Base-by-base conservation (phyloP, 2,113 vertebrate species). In the Litocranius walleri region DNA sequence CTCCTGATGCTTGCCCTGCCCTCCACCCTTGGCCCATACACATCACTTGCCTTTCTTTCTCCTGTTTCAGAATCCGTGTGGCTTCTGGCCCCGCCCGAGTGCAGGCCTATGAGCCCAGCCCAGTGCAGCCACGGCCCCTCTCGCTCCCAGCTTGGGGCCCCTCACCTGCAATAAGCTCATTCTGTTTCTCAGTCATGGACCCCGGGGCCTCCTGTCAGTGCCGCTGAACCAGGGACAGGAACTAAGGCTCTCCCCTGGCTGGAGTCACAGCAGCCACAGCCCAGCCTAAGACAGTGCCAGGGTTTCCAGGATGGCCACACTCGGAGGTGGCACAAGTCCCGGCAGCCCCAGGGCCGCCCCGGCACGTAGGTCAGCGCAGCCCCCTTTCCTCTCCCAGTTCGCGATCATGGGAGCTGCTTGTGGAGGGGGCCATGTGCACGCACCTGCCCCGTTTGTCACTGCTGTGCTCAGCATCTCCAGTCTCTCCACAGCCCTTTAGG, bases 331-430 rank as follows among this genome's bases (percentile, higher is more conserved):
- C 10, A 4, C 48, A 94, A 25, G 57, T 40, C 77, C 21, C 16
- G 25, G 59, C 57, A 81, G 48, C 83, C 56, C 78, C 77, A 74
- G 52, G 25, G 57, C 83, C 50, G 27, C 77, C 45, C 52, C 1
- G 3, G 82, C 17, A 52, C 17, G 2, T 23, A 25, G 21, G 30
- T 9, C 50, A 23, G 48, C 67, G 6, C 0, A 2, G n/a, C 50
- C n/a, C 13, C 48, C 77, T 33, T 86, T 33, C 36, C 14, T 4
- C 14, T 30, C 45, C 43, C 1, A 3, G 7, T 40, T 45, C 17
- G 17, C 1, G 0, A 14, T 21, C 2, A 3, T 74, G 77, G 30
- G 30, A 19, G 14, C 29, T 25, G 33, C 17, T 14, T n/a, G 40
- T 6, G 43, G n/a, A 71, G n/a, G 64, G 64, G 36, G 64, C n/a